These are phyloP conservation scores for Tupaia tana DNA, from an alignment of 2,113 vertebrate genomes.

Conservation along the genomic window DNA sequence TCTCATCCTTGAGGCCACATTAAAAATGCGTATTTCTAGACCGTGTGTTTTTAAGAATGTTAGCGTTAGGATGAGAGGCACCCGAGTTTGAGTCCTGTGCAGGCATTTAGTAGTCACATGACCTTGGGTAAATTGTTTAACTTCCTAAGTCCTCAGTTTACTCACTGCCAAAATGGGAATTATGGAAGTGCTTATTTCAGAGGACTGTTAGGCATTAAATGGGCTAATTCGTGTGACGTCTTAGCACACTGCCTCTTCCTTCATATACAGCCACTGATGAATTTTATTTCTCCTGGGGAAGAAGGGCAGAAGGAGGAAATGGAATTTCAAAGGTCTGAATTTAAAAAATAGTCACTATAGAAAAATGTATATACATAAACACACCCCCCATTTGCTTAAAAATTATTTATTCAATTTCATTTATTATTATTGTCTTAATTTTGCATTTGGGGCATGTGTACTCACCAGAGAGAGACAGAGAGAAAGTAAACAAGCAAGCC, in stretches of 20 bases:
- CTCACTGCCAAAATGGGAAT: not conserved
- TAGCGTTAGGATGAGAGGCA: constrained; percentile 1
- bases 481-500: too few species aligned
- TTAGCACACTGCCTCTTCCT: not conserved
- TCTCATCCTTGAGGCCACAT: not conserved
- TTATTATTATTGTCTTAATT: too few species aligned
- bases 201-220: not conserved
- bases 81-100: not conserved
- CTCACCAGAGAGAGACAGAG: too few species aligned
- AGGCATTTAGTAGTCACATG: not conserved
- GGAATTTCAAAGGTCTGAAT: not conserved
- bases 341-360: not conserved
- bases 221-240: not conserved
- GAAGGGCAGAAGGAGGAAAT: not conserved
- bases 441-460: too few species aligned
- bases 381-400: too few species aligned
- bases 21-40: constrained; percentile 8
- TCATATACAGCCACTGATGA: not conserved
- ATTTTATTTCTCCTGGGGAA: not conserved
- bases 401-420: too few species aligned
- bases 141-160: not conserved
- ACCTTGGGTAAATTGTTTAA: not conserved
- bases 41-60: not conserved
- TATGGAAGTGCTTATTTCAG: not conserved
- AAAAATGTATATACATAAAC: not conserved